A percentile compares a stretch with the other conserved stretches of the same genome.
These are phyloP conservation scores for Heliconius himera DNA, from an alignment of 1,140 invertebrate species.

Conservation along the genomic window DNA sequence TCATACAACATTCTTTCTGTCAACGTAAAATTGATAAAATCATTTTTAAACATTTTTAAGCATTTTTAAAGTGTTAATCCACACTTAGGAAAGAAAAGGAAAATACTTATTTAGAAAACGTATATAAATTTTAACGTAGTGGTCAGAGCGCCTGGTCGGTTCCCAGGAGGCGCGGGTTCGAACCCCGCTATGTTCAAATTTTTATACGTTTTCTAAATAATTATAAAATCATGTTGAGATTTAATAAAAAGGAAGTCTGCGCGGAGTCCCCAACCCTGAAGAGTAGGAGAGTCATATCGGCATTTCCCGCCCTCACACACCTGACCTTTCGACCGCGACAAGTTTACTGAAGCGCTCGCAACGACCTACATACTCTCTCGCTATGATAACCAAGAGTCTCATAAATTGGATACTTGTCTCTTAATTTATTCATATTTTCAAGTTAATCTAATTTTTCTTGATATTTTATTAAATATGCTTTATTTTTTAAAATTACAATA, in stretches of 20 bases:
- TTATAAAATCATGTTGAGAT: constrained; percentile 30
- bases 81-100: no score
- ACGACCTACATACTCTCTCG: constrained; percentile 70
- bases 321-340: constrained; percentile 74
- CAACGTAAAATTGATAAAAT: neutral
- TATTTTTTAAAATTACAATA: neutral
- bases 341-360: constrained; percentile 72
- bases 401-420: constrained; percentile 21
- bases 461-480: neutral
- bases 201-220: no score
- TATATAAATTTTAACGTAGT: no score
- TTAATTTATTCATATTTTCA: constrained; percentile 5
- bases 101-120: no score
- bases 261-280: constrained; percentile 45
- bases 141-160: no score
- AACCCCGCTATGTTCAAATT: no score
- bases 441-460: neutral
- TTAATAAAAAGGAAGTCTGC: constrained; percentile 70
- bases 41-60: no score
- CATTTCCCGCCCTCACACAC: constrained; percentile 77
- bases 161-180: no score
- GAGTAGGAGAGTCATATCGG: constrained; percentile 59
- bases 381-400: constrained; percentile 36
- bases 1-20: neutral
- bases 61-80: no score